Percentiles rank a stretch among this genome's conserved stretches.
Evolutionary conservation across 2,113 vertebrate species (phyloP).

Genomic region (Seriola quinqueradiata): DNA sequence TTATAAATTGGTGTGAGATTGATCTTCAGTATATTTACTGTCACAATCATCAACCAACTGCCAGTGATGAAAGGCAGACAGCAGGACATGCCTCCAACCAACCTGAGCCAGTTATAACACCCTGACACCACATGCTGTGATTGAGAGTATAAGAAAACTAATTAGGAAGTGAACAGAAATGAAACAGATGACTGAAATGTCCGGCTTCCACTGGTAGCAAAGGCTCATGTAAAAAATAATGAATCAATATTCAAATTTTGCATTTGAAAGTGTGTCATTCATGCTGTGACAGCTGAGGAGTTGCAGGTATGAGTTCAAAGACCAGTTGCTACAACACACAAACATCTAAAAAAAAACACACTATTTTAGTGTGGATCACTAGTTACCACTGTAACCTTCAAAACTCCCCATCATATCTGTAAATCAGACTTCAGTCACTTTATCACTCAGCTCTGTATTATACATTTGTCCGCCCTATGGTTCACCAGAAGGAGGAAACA

Average conservation of each 20-base stretch:
- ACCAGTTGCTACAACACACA: neutral
- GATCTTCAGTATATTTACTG: neutral
- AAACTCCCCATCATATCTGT: neutral
- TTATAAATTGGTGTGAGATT: neutral
- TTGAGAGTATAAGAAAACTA: neutral
- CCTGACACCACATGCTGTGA: neutral
- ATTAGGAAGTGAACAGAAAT: neutral
- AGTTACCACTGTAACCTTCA: neutral
- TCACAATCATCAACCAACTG: neutral
- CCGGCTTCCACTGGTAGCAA: neutral
- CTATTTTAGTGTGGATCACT: neutral
- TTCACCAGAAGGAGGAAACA: constrained; percentile 20
- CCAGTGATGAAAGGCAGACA: neutral
- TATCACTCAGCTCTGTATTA: constrained; percentile 7
- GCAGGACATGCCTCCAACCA: neutral
- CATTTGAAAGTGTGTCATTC: neutral
- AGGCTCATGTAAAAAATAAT: neutral
- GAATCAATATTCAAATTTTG: too few species aligned
- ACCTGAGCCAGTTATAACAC: neutral
- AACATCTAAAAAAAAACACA: neutral
- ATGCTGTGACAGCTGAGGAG: neutral
- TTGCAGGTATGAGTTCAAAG: neutral
- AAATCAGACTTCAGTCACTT: constrained; percentile 3
- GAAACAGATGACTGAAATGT: neutral
- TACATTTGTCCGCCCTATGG: constrained; percentile 12